Evolutionary conservation across 2,888 invertebrate genomes (phyloP).

Genomic region (Urechis unicinctus): DNA sequence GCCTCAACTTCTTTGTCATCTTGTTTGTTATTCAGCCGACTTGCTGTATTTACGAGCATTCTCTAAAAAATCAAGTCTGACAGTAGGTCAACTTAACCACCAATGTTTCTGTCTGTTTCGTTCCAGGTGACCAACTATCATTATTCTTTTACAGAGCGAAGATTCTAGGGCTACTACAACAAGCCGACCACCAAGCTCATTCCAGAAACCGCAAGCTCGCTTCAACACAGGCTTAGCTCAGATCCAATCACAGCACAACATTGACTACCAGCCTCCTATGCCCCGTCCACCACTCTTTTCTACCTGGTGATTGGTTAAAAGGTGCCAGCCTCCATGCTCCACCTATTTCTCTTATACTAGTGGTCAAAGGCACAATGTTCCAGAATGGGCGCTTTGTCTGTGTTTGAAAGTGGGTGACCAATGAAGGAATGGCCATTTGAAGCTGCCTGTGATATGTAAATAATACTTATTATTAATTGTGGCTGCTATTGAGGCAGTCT

Average conservation of each 20-base stretch:
- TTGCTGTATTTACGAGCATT: not conserved
- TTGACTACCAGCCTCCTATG: slow-evolving; percentile 43
- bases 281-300: slow-evolving; percentile 42
- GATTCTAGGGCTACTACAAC: slow-evolving; percentile 17
- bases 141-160: slow-evolving; percentile 13
- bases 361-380: too few species aligned
- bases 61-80: not conserved
- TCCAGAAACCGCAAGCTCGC: slow-evolving; percentile 38
- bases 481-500: too few species aligned
- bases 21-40: too few species aligned
- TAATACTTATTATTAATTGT: too few species aligned
- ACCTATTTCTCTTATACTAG: not conserved
- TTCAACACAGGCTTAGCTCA: slow-evolving; percentile 39
- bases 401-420: too few species aligned
- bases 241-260: slow-evolving; percentile 40
- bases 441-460: too few species aligned
- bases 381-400: too few species aligned
- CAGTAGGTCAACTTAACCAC: not conserved
- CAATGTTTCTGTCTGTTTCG: too few species aligned
- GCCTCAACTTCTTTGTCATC: too few species aligned
- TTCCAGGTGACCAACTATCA: too few species aligned
- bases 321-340: not conserved
- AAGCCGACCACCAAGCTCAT: slow-evolving; percentile 38
- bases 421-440: too few species aligned
- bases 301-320: slow-evolving; percentile 31